Evolutionary conservation across 2,888 invertebrate genomes (phyloP).

Genomic region (Urechis unicinctus): DNA sequence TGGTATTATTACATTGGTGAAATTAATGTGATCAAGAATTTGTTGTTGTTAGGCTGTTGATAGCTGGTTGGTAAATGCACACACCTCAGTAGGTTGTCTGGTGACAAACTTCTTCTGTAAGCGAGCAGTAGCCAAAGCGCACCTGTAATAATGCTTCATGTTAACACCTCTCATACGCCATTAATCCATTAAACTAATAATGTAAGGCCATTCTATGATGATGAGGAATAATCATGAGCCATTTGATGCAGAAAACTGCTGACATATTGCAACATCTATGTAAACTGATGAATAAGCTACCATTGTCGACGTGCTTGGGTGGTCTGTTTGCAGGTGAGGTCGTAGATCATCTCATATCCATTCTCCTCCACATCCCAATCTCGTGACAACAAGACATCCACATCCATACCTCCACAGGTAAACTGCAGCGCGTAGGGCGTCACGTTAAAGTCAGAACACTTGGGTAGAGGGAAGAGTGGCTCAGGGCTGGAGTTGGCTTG

Average conservation of each 20-base stretch:
- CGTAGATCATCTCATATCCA: constrained; percentile 12
- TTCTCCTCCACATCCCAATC: constrained; percentile 20
- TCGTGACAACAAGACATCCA: constrained; percentile 17
- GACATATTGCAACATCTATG: background rate
- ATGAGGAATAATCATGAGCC: no score
- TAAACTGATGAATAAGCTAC: no score
- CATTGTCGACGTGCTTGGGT: constrained; percentile 1
- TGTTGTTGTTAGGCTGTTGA: no score
- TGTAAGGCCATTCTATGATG: no score
- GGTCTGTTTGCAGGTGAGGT: constrained; percentile 13
- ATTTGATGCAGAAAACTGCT: no score
- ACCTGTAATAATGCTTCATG: no score
- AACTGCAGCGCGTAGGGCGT: constrained; percentile 17
- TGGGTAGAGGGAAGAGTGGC: constrained; percentile 18
- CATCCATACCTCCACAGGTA: constrained; percentile 19
- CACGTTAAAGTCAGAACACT: constrained; percentile 17
- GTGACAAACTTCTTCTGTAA: constrained; percentile 19
- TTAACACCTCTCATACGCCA: no score
- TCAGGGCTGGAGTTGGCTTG: constrained; percentile 14
- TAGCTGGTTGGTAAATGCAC: no score
- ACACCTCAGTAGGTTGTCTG: constrained; percentile 22
- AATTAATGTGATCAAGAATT: no score
- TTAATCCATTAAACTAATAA: no score
- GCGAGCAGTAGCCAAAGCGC: constrained; percentile 12
- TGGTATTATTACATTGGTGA: no score